Percentiles rank a stretch among this genome's conserved stretches.
phyloP scores from a whole-genome alignment of 2,113 vertebrate species.

The Lophotis ruficrista region DNA sequence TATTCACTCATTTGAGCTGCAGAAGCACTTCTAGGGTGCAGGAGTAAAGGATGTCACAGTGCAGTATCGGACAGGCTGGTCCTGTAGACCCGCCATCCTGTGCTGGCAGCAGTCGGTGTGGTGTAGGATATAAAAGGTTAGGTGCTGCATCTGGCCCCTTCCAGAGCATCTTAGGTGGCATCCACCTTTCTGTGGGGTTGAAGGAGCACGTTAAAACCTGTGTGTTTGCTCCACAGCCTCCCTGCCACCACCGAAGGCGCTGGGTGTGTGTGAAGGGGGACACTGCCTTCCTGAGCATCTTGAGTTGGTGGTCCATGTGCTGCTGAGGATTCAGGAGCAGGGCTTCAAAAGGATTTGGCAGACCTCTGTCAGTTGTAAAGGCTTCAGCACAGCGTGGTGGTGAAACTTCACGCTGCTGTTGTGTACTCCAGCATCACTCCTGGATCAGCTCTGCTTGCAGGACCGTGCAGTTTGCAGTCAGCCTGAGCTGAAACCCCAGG shows the following conservation, averaged over 20 bases:
- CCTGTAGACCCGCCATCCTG: not conserved
- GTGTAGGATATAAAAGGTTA: not conserved
- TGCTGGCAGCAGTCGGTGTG: fast-evolving
- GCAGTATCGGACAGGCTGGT: not conserved
- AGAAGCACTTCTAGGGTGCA: not conserved
- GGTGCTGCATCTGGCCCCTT: not conserved
- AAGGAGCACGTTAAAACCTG: fast-evolving
- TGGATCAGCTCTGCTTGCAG: not conserved
- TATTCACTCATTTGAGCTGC: not conserved
- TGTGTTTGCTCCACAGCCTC: fast-evolving
- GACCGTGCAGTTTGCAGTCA: not conserved
- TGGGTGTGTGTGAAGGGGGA: not conserved
- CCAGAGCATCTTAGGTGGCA: fast-evolving
- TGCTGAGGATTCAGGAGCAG: not conserved
- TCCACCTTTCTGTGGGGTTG: not conserved
- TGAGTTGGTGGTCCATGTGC: not conserved
- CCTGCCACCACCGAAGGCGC: fast-evolving
- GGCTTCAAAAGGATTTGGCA: not conserved
- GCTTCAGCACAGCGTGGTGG: fast-evolving
- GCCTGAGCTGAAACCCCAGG: not conserved
- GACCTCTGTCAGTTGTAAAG: not conserved
- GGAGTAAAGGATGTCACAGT: not conserved
- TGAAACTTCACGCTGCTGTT: not conserved
- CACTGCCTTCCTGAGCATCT: fast-evolving
- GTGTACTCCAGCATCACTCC: not conserved